These are phyloP conservation scores for Tangachromis dhanisi DNA, from an alignment of 2,113 vertebrate genomes.

Conservation along the genomic window DNA sequence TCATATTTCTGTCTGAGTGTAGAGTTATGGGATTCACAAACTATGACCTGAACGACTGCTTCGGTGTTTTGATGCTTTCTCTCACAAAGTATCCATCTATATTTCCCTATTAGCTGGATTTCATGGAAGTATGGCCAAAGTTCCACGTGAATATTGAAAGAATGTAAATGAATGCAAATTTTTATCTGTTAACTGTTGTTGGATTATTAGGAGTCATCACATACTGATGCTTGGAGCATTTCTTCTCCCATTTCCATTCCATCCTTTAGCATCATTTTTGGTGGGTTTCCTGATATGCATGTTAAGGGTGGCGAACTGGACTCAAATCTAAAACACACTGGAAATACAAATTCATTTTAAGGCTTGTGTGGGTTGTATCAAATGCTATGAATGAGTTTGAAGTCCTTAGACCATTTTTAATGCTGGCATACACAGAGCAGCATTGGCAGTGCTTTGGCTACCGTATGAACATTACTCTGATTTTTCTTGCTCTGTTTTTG, in stretches of 20 bases:
- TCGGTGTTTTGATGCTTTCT: background rate
- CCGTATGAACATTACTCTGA: background rate
- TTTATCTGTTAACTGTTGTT: background rate
- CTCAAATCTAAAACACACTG: background rate
- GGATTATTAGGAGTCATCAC: background rate
- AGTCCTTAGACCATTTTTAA: background rate
- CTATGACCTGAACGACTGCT: background rate
- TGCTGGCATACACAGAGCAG: background rate
- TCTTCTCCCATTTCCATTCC: background rate
- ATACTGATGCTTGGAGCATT: background rate
- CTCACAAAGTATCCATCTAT: background rate
- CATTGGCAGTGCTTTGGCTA: background rate
- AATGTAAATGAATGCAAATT: background rate
- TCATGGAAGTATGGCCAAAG: background rate
- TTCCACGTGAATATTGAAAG: background rate
- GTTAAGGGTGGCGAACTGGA: background rate
- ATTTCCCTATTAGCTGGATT: background rate
- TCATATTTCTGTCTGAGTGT: background rate
- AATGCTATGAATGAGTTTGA: background rate
- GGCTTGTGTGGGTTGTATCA: background rate
- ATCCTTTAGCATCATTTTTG: background rate
- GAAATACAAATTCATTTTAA: background rate
- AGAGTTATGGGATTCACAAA: background rate
- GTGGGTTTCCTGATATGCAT: background rate
- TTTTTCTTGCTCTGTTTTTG: background rate